Base-by-base conservation (phyloP, 2,888 invertebrate genomes). In the Apocheima hispidaria region DNA sequence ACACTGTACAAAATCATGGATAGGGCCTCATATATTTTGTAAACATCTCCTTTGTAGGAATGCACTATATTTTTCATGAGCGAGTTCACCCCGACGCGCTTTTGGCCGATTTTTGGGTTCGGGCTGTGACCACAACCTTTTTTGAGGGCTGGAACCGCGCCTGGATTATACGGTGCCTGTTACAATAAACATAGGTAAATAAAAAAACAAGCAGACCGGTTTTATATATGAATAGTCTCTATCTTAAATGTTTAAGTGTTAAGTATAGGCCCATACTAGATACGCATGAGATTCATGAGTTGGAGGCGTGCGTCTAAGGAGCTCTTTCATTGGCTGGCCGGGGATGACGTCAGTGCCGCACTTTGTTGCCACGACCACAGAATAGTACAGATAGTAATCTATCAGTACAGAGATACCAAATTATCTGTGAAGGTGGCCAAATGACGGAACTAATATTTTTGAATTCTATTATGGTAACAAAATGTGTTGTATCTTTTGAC, bases 241-340 rank as follows among this genome's bases (percentile, higher is more conserved):
- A 38, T 46, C 38, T 52, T 18, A 51, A 52, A 28, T 43, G 30
- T 33, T 20, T n/a, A 38, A 38, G 23, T 30, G 21, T 18, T 33
- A 20, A 57, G 35, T 28, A n/a, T 51, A 52, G 49, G 57, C 57
- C 30, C 65, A 66, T 63, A 56, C 44, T 18, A 46, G 64, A 63
- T 50, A 57, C 62, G 82, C 89, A 86, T 88, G 89, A 82, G 70
- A 79, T 66, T 69, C 90, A 90, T 88, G 90, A 82, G 70, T 44
- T 65, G 86, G 78, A 86, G 90, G 90, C 90, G 86, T 90, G 90
- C 78, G 78, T 35, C 20, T 40, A 65, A 66, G 41, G 53, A 12
- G 58, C 9, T n/a, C 12, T 61, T 60, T 68, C 65, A 89, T 89
- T 90, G 88, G 89, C 58, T 58, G 66, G 60, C 51, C 46, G 5